A percentile compares a stretch with the other conserved stretches of the same genome.
Evolutionary conservation across 2,797 vertebrate genomes (phyloP).

Genomic region (Apogon talboti): DNA sequence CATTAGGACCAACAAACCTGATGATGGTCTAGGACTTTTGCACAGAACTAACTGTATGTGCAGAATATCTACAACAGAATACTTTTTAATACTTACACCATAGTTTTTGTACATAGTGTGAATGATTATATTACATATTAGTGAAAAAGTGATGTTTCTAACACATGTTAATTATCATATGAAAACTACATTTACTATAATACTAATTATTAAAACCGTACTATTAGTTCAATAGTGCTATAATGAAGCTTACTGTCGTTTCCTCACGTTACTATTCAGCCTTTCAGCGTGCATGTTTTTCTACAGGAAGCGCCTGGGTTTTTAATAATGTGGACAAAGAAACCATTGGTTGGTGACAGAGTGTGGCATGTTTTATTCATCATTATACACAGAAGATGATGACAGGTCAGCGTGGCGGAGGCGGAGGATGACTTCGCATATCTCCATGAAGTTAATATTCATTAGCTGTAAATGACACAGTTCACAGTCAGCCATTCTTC

Average conservation of each 20-base stretch:
- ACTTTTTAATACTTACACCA: too few species aligned
- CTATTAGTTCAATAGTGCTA: too few species aligned
- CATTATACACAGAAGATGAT: constrained; percentile 7
- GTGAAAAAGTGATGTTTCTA: too few species aligned
- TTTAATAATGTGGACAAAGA: constrained; percentile 20
- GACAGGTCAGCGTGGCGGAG: constrained; percentile 22
- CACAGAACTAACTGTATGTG: too few species aligned
- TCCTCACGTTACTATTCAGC: background rate
- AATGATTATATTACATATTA: too few species aligned
- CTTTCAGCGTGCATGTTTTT: background rate
- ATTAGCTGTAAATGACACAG: constrained; percentile 30
- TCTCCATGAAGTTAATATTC: constrained; percentile 47
- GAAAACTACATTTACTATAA: too few species aligned
- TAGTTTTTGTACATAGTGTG: too few species aligned
- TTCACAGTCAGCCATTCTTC: constrained; percentile 58
- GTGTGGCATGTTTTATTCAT: constrained; percentile 39
- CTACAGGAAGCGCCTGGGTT: constrained; percentile 5
- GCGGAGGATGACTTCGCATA: constrained; percentile 31
- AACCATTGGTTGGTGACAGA: constrained; percentile 28
- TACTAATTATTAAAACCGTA: too few species aligned
- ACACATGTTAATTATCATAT: too few species aligned
- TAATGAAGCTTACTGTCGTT: background rate
- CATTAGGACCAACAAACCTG: too few species aligned
- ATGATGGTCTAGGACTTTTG: too few species aligned
- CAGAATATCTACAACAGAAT: too few species aligned